These are phyloP conservation scores for Percopsis transmontana DNA, from an alignment of 2,113 vertebrate genomes.

Conservation along the genomic window DNA sequence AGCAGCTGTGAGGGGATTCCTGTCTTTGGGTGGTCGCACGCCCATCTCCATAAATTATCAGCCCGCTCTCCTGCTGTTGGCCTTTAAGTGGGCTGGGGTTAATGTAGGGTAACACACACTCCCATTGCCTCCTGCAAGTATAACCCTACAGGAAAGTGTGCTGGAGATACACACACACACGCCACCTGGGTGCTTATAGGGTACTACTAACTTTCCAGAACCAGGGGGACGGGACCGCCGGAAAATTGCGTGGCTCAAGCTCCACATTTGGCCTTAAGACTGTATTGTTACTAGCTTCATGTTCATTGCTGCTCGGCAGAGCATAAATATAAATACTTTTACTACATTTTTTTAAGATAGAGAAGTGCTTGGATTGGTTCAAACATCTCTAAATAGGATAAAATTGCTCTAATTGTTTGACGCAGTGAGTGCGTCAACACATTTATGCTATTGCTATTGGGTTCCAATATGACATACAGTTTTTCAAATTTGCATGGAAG, in stretches of 20 bases:
- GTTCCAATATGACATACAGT: constrained; percentile 15
- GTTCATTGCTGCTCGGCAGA: constrained; percentile 1
- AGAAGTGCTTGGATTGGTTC: constrained; percentile 1
- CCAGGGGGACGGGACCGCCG: too few relatives aligned
- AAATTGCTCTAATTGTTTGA: constrained; percentile 17
- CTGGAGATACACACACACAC: neutral
- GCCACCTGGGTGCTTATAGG: too few relatives aligned
- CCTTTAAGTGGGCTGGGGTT: constrained; percentile 42
- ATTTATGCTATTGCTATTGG: neutral
- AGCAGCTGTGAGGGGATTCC: constrained; percentile 59
- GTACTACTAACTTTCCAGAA: too few relatives aligned
- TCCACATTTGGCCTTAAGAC: too few relatives aligned
- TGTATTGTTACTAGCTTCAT: constrained; percentile 17
- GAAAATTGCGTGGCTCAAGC: too few relatives aligned
- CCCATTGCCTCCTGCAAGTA: constrained; percentile 4
- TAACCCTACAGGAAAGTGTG: neutral
- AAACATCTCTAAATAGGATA: constrained; percentile 15
- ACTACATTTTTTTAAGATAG: constrained; percentile 15
- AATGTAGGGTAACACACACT: constrained; percentile 45
- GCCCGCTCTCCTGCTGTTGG: constrained; percentile 36
- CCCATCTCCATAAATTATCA: constrained; percentile 51
- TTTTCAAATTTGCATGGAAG: neutral
- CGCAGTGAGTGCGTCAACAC: neutral
- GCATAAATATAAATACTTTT: too few relatives aligned
- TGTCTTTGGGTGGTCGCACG: constrained; percentile 69